Evolutionary conservation across 2,888 invertebrate species (phyloP), one percentile per base, ranked within the genome.

Genomic region (Trachelus iudaicus): DNA sequence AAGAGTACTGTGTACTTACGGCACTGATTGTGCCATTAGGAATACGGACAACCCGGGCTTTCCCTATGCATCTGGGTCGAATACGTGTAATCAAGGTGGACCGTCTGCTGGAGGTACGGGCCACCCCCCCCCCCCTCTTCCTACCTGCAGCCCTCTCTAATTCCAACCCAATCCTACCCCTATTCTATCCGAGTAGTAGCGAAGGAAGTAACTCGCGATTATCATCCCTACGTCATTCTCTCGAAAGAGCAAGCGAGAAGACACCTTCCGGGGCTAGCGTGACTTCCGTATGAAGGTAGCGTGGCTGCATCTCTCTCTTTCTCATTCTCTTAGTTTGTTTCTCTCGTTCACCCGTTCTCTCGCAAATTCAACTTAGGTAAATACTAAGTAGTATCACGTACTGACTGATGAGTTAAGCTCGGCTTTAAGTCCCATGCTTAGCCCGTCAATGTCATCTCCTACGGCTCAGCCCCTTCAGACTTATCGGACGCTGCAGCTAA

Each of bases 371-470:
- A 88, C 87, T 88, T 86, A 86, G 85, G 83, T 85, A 85, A 88
- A 87, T 85, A 83, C 86, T 86, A 86, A 85, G 86, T 88, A 86
- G 87, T 89, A 89, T 90, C 89, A 86, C 86, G 83, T 89, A 91
- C 89, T 88, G 91, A 91, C 90, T 89, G 90, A 91, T 91, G 88
- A 90, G 90, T 91, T 91, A 89, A 91, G 90, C 91, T 88, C 81
- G 88, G 89, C 87, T 90, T 90, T 91, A 91, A 90, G 89, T 89
- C 89, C 87, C 83, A 86, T 85, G 89, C 87, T 89, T 88, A 88
- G 86, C 87, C 86, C 89, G 86, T 90, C 90, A 90, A 90, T 90
- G 90, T 90, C 90, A 90, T 89, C 89, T 89, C 85, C 87, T 88
- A 86, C 82, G 89, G 90, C 89, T 89, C 88, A 90, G 88, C 88